Conservation (phyloP, 2,797 vertebrate species). For the Propithecus perrieri region DNA sequence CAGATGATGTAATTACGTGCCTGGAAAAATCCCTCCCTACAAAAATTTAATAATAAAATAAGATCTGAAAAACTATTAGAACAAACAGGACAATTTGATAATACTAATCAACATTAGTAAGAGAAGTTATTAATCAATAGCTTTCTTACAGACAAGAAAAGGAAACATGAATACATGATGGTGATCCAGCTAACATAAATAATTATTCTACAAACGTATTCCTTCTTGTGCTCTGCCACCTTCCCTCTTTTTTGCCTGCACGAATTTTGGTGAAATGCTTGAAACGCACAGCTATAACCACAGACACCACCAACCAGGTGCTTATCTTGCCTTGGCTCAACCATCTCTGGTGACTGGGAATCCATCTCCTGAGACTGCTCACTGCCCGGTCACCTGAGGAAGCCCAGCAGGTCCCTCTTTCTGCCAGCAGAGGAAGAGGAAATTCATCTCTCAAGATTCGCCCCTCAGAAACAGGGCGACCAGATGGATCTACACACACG, state of each 20-base stretch:
- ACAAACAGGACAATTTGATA: constrained; percentile 24
- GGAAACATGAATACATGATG: background rate
- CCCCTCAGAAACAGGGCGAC: background rate
- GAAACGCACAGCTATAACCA: background rate
- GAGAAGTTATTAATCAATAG: background rate
- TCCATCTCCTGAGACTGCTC: background rate
- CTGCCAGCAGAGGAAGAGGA: background rate
- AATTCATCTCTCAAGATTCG: background rate
- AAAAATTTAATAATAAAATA: constrained; percentile 38
- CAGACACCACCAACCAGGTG: background rate
- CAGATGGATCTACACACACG: background rate
- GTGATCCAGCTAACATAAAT: background rate
- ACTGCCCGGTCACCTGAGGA: background rate
- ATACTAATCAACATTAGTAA: background rate
- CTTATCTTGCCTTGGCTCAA: background rate
- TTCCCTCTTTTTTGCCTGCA: background rate
- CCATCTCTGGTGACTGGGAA: background rate
- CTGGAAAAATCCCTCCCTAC: constrained; percentile 16
- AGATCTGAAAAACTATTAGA: constrained; percentile 25
- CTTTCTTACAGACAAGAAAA: background rate
- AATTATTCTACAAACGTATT: background rate
- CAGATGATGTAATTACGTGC: constrained; percentile 43
- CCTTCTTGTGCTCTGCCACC: background rate
- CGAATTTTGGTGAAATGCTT: background rate
- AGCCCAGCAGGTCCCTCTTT: background rate